Base-by-base conservation (phyloP, 2,113 vertebrate genomes). In the Urocolius indicus region DNA sequence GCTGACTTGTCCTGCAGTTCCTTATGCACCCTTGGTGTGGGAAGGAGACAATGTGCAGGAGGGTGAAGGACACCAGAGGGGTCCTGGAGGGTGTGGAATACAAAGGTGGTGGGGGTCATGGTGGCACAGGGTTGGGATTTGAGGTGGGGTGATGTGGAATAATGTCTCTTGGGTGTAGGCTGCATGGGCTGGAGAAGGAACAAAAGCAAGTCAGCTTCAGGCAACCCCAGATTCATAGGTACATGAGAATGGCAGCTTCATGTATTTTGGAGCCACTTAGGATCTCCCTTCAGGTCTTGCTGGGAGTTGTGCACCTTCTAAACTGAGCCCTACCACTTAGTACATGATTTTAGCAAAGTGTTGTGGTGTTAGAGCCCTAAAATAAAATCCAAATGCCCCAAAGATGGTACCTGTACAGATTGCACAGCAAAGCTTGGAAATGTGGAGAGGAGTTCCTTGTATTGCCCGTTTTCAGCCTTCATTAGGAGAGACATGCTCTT, bases 11-110 rank as follows among this genome's bases (percentile, higher is more conserved):
- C 18, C 49, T 84, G 45, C 5, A 3, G 27, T 29, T 81, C 54
- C 16, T 30, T 52, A 63, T 0, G 0, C 38, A 41, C 19, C 10
- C 11, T 21, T 43, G 16, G 3, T 85, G 38, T 21, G 51, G 55
- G 34, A 77, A 68, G 41, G 24, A 41, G 7, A 34, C 11, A 36
- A 51, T 1, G 4, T 10, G 21, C 49, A 43, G 34, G 5, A 69
- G 23, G 23, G 8, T 34, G 38, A 81, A 66, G 13, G 13, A 11
- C 26, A 52, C 46, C 15, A 24, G 36, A 43, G 18, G 4, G 4
- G 1, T 27, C 24, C 10, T 32, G 7, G 4, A 15, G 18, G 2
- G 5, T 3, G 1, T 62, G 23, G 23, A 59, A 54, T 59, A 24
- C 27, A 38, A 52, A 9, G 5, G 7, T 76, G 11, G 16, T 63